Percentiles rank a stretch among this genome's conserved stretches.
Evolutionary conservation across 2,888 invertebrate species (phyloP).

Genomic region (Drosophila kuntzei): DNA sequence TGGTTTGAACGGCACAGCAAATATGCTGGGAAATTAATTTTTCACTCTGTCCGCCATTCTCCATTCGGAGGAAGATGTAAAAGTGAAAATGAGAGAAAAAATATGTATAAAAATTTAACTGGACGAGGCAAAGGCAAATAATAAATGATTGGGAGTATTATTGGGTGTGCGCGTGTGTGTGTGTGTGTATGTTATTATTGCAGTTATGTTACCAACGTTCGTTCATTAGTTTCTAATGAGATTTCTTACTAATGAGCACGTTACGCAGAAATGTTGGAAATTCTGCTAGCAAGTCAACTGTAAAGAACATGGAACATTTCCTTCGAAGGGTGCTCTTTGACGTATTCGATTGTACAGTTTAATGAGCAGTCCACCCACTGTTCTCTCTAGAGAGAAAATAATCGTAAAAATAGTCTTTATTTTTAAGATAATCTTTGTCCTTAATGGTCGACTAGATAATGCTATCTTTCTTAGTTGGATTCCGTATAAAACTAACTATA

Average conservation of each 20-base stretch:
- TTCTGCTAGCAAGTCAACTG: slow-evolving; percentile 54
- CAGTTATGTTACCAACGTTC: slow-evolving; percentile 54
- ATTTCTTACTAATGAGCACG: slow-evolving; percentile 73
- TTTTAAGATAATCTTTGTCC: slow-evolving; percentile 11
- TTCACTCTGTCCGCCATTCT: slow-evolving; percentile 67
- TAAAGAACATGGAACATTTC: slow-evolving; percentile 48
- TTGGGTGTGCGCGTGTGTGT: slow-evolving; percentile 7
- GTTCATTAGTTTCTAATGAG: slow-evolving; percentile 79
- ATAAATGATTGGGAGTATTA: slow-evolving; percentile 50
- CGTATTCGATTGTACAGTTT: slow-evolving; percentile 2
- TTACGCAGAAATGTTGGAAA: slow-evolving; percentile 46
- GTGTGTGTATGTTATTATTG: slow-evolving; percentile 44
- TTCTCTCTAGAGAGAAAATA: neutral
- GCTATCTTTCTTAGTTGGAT: neutral
- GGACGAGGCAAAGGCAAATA: slow-evolving; percentile 38
- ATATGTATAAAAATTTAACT: slow-evolving; percentile 61
- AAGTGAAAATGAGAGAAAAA: slow-evolving; percentile 61
- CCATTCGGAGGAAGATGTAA: slow-evolving; percentile 49
- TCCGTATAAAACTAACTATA: neutral
- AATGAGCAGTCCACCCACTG: slow-evolving; percentile 1
- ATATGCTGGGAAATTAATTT: slow-evolving; percentile 70
- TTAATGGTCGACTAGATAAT: neutral
- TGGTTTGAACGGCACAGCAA: slow-evolving; percentile 15
- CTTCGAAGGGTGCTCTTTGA: slow-evolving; percentile 33
- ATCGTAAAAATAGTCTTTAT: neutral